Conservation (phyloP, 2,888 invertebrate species). For the Limnephilus marmoratus region DNA sequence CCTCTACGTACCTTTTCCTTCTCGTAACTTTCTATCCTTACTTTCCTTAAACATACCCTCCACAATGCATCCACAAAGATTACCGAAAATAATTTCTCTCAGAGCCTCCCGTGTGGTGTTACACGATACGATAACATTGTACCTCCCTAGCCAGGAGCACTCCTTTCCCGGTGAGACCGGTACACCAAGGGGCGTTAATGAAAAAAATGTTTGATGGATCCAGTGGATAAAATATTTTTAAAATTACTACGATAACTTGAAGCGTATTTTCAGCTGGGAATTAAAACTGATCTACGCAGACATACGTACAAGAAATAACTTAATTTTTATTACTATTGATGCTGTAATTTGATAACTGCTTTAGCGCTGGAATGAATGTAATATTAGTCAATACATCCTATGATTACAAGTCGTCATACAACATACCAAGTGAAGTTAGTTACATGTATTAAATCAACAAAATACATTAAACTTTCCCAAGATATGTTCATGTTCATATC, state of each 20-base stretch:
- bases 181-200: too few species aligned
- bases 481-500: not conserved
- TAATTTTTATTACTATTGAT: not conserved
- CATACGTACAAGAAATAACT: not conserved
- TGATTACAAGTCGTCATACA: not conserved
- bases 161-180: too few species aligned
- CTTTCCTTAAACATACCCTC: too few species aligned
- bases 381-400: not conserved
- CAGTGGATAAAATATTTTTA: not conserved
- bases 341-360: not conserved
- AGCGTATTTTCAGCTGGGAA: not conserved
- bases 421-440: not conserved
- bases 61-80: too few species aligned
- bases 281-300: not conserved
- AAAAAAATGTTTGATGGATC: not conserved
- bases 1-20: too few species aligned
- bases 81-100: too few species aligned
- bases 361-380: not conserved
- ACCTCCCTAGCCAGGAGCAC: too few species aligned
- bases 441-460: not conserved
- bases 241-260: not conserved
- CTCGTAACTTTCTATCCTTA: too few species aligned
- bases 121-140: too few species aligned
- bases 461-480: not conserved
- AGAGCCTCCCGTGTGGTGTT: too few species aligned